phyloP scores from a whole-genome alignment of 2,113 vertebrate genomes.

The Diglossa brunneiventris region DNA sequence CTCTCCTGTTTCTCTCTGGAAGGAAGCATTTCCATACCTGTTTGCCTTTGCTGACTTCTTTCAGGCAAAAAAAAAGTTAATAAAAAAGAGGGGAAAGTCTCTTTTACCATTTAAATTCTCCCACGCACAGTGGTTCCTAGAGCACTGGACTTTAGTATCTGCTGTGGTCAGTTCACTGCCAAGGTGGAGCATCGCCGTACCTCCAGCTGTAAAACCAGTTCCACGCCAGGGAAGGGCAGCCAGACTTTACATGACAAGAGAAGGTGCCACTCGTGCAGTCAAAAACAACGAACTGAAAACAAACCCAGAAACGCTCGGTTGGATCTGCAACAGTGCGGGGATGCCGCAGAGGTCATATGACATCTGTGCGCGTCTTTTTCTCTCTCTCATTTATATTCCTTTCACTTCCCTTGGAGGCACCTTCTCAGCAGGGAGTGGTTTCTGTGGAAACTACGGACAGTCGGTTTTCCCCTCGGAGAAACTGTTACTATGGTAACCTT shows the following conservation, averaged over 20 bases:
- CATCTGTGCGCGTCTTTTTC: neutral
- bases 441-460: conserved; percentile 70
- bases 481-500: conserved; percentile 69
- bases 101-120: conserved; percentile 40
- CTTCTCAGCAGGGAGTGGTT: conserved; percentile 71
- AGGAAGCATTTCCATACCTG: neutral
- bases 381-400: conserved; percentile 57
- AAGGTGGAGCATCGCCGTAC: conserved; percentile 48
- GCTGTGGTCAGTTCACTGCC: neutral
- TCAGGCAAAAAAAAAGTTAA: neutral
- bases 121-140: conserved; percentile 20
- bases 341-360: neutral
- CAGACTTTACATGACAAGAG: neutral
- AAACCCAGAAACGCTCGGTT: neutral
- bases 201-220: conserved; percentile 17
- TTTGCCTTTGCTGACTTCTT: neutral
- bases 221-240: neutral
- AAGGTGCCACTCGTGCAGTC: neutral
- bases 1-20: neutral
- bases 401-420: conserved; percentile 55
- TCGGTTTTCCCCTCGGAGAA: conserved; percentile 15
- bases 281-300: neutral
- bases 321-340: neutral
- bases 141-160: conserved; percentile 33
- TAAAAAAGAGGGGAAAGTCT: neutral